A percentile compares a stretch with the other conserved stretches of the same genome.
Conservation (phyloP, 2,113 vertebrate genomes). For the Pollimyrus isidori region DNA sequence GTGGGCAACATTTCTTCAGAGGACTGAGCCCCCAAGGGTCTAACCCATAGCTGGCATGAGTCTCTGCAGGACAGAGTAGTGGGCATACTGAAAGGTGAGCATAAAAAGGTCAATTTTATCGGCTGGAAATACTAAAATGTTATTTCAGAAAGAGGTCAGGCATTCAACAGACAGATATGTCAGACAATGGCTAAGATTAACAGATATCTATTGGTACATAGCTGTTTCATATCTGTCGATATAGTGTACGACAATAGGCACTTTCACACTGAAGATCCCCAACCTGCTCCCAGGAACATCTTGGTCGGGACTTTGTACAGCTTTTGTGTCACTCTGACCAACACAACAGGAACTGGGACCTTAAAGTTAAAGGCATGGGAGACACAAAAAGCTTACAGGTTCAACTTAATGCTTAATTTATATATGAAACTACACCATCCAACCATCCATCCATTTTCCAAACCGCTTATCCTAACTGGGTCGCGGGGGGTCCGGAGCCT, state of each 20-base stretch:
- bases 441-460: no score
- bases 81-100: neutral
- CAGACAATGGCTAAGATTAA: neutral
- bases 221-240: neutral
- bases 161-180: neutral
- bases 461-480: no score
- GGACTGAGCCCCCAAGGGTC: neutral
- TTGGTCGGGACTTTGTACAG: no score
- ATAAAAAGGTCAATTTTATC: neutral
- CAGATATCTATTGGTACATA: no score
- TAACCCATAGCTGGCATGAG: neutral
- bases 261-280: neutral
- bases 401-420: neutral
- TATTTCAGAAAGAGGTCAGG: neutral
- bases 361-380: no score
- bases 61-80: neutral
- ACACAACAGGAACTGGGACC: neutral
- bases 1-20: neutral
- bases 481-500: no score
- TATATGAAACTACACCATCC: no score
- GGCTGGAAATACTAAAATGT: neutral
- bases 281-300: neutral
- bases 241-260: neutral
- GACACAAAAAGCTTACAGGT: neutral
- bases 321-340: neutral